phyloP scores from a whole-genome alignment of 2,888 invertebrate species.

The Arrhopalites spinosus region DNA sequence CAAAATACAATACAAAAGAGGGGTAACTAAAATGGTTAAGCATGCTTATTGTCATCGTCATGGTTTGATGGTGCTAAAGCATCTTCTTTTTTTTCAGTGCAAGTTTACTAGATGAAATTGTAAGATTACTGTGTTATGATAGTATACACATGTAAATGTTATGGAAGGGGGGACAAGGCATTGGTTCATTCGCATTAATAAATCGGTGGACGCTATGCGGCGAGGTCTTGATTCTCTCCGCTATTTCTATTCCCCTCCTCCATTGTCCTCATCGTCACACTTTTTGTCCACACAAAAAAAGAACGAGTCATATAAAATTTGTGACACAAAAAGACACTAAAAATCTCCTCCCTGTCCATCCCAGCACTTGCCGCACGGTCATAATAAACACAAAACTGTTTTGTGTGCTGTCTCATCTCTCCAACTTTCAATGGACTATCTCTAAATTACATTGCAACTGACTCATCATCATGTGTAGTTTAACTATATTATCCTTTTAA shows the following conservation, averaged over 20 bases:
- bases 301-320: constrained; percentile 16
- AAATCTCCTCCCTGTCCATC: neutral
- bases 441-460: too few relatives aligned
- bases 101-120: neutral
- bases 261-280: constrained; percentile 7
- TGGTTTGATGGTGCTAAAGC: too few relatives aligned
- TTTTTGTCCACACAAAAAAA: neutral
- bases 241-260: too few relatives aligned
- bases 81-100: constrained; percentile 1
- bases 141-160: too few relatives aligned
- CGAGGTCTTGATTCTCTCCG: too few relatives aligned
- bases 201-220: too few relatives aligned
- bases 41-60: too few relatives aligned
- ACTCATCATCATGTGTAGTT: neutral
- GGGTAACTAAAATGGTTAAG: too few relatives aligned
- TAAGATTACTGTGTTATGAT: constrained; percentile 16
- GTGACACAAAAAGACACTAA: constrained; percentile 12
- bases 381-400: neutral
- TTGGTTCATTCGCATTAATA: too few relatives aligned
- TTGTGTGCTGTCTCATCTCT: neutral
- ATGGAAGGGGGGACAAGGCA: too few relatives aligned
- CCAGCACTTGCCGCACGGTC: too few relatives aligned
- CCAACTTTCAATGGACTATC: neutral
- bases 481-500: neutral
- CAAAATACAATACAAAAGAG: too few relatives aligned